Evolutionary conservation across 2,113 vertebrate genomes (phyloP).

Genomic region (Oncorhynchus masou): DNA sequence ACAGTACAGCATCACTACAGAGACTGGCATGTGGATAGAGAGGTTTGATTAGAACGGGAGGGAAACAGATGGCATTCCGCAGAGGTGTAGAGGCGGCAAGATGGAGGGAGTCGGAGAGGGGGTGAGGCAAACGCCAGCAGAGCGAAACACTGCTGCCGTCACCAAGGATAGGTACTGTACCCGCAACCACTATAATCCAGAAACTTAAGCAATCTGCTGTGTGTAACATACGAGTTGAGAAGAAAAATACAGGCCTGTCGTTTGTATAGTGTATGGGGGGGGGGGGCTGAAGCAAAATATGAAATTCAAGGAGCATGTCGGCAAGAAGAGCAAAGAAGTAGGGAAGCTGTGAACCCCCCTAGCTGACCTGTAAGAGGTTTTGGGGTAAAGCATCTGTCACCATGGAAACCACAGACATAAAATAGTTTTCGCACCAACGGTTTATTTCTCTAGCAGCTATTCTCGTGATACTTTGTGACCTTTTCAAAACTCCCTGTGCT

Average conservation of each 20-base stretch:
- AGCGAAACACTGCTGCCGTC: neutral
- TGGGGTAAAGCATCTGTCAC: constrained; percentile 22
- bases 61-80: neutral
- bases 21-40: constrained; percentile 22
- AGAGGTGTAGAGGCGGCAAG: neutral
- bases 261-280: neutral
- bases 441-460: neutral
- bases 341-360: constrained; percentile 29
- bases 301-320: constrained; percentile 9
- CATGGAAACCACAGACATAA: constrained; percentile 34
- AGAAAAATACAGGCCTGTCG: too few species aligned
- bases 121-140: neutral
- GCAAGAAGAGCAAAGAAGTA: neutral
- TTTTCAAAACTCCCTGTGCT: neutral
- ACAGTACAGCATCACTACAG: neutral
- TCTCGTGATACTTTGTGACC: neutral
- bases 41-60: neutral
- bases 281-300: constrained; percentile 18
- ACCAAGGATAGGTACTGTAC: neutral
- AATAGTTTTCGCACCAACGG: neutral
- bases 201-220: neutral
- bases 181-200: neutral
- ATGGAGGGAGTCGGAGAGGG: neutral
- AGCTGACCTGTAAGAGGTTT: constrained; percentile 16
- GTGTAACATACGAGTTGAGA: neutral